Conservation (phyloP, 1,140 invertebrate species). For the Pseudoatta argentina region DNA sequence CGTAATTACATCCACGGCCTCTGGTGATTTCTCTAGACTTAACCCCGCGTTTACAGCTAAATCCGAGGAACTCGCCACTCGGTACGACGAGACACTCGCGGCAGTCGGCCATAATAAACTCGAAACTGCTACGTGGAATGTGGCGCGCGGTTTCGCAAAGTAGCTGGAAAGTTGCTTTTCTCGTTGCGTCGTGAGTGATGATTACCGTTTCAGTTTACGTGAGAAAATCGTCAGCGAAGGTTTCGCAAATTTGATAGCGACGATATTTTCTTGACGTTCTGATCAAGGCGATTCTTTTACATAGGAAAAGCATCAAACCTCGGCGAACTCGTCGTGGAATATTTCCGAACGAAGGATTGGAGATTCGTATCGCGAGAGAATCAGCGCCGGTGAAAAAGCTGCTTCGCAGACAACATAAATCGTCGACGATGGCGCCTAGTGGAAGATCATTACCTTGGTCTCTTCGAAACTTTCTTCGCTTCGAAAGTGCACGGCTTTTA, state of each 20-base stretch:
- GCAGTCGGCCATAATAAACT: conserved; percentile 58
- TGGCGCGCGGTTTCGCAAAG: not conserved
- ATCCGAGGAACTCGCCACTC: conserved; percentile 19
- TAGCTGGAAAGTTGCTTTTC: conserved; percentile 2
- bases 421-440: conserved; percentile 41
- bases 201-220: not conserved
- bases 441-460: conserved; percentile 42
- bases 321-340: not conserved
- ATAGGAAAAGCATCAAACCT: not conserved
- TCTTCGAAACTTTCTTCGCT: conserved; percentile 57
- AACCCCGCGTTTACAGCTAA: conserved; percentile 56
- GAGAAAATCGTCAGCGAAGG: not conserved
- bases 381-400: conserved; percentile 36
- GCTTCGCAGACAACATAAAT: conserved; percentile 49
- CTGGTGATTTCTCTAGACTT: conserved; percentile 53
- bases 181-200: not conserved
- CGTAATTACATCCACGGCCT: conserved; percentile 60
- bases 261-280: not conserved
- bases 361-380: conserved; percentile 45
- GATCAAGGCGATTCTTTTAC: not conserved
- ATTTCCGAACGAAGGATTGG: not conserved
- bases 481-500: conserved; percentile 25
- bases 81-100: conserved; percentile 38
- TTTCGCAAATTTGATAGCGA: not conserved
- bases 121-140: conserved; percentile 22